phyloP scores from a whole-genome alignment of 2,888 invertebrate species.

The Eupithecia insigniata region DNA sequence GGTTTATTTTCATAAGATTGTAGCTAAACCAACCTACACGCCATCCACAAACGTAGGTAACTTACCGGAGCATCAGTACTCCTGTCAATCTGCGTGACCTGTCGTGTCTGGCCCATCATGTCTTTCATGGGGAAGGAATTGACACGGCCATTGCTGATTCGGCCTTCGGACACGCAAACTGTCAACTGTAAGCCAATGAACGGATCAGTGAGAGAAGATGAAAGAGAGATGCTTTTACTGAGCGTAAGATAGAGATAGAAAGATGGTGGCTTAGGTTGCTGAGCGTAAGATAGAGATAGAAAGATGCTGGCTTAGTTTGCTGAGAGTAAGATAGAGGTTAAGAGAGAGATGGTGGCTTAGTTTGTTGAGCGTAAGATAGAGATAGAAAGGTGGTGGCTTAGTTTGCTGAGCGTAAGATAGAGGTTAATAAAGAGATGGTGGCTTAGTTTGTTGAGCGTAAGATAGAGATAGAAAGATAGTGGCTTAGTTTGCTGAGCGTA shows the following conservation, averaged over 20 bases:
- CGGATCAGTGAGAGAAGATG: not conserved
- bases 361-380: not conserved
- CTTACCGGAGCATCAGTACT: slow-evolving; percentile 91
- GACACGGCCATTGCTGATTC: slow-evolving; percentile 88
- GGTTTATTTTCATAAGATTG: not conserved
- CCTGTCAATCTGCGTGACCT: slow-evolving; percentile 87
- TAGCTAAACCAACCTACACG: not conserved
- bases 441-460: not conserved
- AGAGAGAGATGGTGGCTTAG: not conserved
- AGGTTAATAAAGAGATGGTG: not conserved
- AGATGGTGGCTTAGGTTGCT: not conserved
- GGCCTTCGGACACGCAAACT: slow-evolving; percentile 90
- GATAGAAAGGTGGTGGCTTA: not conserved
- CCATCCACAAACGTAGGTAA: not conserved
- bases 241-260: not conserved
- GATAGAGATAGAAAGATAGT: not conserved
- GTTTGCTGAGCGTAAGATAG: not conserved
- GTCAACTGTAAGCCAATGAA: slow-evolving; percentile 83
- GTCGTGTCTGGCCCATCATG: slow-evolving; percentile 86
- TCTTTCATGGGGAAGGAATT: slow-evolving; percentile 95
- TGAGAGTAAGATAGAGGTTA: not conserved
- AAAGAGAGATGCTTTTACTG: not conserved
- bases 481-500: not conserved
- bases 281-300: not conserved
- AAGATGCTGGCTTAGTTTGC: not conserved